Conservation (phyloP, 2,888 invertebrate genomes). For the Drosophila pseudotakahashii region DNA sequence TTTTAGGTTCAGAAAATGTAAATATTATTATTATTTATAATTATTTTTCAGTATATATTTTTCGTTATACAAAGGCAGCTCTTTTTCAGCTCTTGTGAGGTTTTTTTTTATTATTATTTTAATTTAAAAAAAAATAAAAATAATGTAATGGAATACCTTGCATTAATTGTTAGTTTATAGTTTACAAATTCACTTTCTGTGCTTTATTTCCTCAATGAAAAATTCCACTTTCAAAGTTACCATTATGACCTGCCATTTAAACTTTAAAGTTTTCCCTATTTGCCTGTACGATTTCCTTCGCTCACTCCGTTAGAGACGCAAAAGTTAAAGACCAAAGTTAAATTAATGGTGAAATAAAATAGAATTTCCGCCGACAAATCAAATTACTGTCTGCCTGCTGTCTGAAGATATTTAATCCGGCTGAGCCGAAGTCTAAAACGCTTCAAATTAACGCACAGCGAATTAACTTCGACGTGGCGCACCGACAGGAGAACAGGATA, state of each 20-base stretch:
- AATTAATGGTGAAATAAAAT: constrained; percentile 21
- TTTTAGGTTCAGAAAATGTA: no score
- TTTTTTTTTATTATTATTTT: no score
- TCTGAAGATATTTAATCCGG: constrained; percentile 69
- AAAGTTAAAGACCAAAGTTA: constrained; percentile 14
- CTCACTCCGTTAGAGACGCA: neutral
- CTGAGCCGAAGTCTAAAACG: constrained; percentile 47
- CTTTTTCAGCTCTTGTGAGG: no score
- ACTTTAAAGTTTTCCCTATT: neutral
- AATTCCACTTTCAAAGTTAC: neutral
- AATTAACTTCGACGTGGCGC: constrained; percentile 57
- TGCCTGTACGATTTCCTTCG: no score
- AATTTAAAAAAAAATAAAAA: no score
- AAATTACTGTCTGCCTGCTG: constrained; percentile 73
- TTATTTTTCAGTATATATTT: no score
- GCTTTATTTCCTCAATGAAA: no score
- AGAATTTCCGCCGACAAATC: constrained; percentile 51
- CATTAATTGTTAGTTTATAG: no score
- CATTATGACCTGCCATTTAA: neutral
- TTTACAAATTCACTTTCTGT: no score
- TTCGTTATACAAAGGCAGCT: no score
- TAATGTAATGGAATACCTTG: no score
- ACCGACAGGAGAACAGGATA: neutral
- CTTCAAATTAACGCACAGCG: constrained; percentile 72
- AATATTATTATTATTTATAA: no score